phyloP scores from a whole-genome alignment of 2,797 vertebrate genomes.

The Monodelphis domestica region DNA sequence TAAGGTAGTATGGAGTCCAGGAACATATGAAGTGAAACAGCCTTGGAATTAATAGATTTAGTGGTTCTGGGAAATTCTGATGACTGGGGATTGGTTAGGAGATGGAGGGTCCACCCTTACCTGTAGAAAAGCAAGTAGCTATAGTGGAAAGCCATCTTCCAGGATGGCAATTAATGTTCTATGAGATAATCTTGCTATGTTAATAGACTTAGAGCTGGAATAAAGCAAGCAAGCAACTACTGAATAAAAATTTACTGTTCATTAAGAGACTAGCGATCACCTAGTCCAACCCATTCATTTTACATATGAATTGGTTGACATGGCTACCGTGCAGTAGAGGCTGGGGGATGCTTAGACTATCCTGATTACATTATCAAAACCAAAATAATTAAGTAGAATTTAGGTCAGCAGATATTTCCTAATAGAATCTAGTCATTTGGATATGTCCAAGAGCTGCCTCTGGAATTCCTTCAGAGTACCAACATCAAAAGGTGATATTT shows the following conservation, averaged over 20 bases:
- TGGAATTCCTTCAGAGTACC: not conserved
- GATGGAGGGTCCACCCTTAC: not conserved
- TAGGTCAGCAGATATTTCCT: not conserved
- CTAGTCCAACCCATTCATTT: not conserved
- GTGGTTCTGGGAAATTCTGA: too few relatives aligned
- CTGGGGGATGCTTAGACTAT: not conserved
- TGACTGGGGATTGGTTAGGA: too few relatives aligned
- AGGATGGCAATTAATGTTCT: not conserved
- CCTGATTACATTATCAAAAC: not conserved
- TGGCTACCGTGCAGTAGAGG: not conserved
- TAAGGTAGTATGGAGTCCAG: too few relatives aligned
- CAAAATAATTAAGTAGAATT: not conserved
- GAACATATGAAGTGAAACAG: too few relatives aligned
- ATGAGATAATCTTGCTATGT: not conserved
- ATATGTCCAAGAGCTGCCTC: not conserved
- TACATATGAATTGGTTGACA: not conserved
- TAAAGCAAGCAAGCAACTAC: not conserved
- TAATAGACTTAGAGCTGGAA: not conserved
- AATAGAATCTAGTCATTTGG: not conserved
- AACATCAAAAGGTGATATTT: not conserved
- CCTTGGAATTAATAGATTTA: too few relatives aligned
- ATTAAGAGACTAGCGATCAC: not conserved
- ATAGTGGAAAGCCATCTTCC: not conserved
- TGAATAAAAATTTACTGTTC: not conserved
- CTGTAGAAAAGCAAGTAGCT: not conserved